Conservation (phyloP, 2,888 invertebrate genomes). For the Pyrochroa serraticornis region DNA sequence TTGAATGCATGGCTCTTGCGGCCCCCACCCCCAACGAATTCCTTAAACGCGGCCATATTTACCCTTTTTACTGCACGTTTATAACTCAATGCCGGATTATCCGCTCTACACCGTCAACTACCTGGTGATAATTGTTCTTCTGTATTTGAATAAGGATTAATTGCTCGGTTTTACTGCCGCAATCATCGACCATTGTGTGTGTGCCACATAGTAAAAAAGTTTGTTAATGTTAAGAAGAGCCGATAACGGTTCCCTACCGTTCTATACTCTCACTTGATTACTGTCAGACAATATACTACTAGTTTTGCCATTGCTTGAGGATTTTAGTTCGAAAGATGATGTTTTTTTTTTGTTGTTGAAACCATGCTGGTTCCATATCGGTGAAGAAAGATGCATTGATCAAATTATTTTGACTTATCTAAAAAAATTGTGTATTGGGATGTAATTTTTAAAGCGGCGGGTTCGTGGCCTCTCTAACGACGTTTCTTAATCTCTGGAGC, state of each 20-base stretch:
- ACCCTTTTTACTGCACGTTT: slow-evolving; percentile 12
- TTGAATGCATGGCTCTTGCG: slow-evolving; percentile 9
- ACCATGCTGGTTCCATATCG: no score
- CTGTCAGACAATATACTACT: not conserved
- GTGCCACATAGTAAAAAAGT: no score
- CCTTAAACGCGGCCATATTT: no score
- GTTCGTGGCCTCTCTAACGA: not conserved
- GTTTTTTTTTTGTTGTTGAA: no score
- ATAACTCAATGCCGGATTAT: slow-evolving; percentile 21
- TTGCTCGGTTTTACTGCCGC: not conserved
- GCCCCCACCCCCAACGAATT: not conserved
- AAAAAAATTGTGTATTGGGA: not conserved
- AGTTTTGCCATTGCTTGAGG: no score
- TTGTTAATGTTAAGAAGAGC: no score
- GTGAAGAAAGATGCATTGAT: not conserved
- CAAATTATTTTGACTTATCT: not conserved
- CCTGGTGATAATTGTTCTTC: slow-evolving; percentile 5
- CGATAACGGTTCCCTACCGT: not conserved
- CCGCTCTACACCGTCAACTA: slow-evolving; percentile 6
- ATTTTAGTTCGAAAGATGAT: no score
- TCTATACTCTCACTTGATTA: not conserved
- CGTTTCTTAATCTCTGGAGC: slow-evolving; percentile 19
- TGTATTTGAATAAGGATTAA: slow-evolving; percentile 21
- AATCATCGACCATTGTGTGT: no score
- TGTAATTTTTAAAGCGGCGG: not conserved